Evolutionary conservation across 2,888 invertebrate genomes (phyloP).

Genomic region (Emesis furor): DNA sequence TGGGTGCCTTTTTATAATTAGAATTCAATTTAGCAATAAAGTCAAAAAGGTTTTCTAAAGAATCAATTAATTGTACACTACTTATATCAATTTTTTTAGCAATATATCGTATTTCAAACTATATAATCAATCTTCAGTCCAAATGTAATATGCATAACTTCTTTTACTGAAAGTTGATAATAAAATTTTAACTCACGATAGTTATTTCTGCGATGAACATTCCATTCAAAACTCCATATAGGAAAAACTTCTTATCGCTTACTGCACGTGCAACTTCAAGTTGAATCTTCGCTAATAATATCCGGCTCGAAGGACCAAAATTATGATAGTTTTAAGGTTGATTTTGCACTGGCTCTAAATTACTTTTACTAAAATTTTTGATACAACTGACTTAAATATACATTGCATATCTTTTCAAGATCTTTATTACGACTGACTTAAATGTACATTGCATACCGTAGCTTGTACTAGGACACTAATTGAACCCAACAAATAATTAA

Average conservation of each 20-base stretch:
- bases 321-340: neutral
- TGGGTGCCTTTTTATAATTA: neutral
- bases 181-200: neutral
- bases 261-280: neutral
- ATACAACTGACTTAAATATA: no score
- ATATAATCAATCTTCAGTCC: neutral
- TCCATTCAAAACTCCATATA: neutral
- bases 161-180: constrained; percentile 1
- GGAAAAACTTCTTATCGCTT: neutral
- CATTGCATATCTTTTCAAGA: neutral
- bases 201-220: neutral
- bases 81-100: neutral
- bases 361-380: no score
- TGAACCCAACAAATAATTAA: neutral
- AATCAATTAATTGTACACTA: neutral
- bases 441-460: no score
- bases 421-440: constrained; percentile 1
- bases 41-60: neutral
- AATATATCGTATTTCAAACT: neutral
- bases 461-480: no score
- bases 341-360: neutral
- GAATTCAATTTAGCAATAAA: neutral
- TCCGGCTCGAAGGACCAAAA: neutral
- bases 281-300: neutral
- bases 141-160: neutral